Percentiles rank a stretch among this genome's conserved stretches.
Conservation (phyloP, 2,888 invertebrate genomes). For the Melanophora roralis region DNA sequence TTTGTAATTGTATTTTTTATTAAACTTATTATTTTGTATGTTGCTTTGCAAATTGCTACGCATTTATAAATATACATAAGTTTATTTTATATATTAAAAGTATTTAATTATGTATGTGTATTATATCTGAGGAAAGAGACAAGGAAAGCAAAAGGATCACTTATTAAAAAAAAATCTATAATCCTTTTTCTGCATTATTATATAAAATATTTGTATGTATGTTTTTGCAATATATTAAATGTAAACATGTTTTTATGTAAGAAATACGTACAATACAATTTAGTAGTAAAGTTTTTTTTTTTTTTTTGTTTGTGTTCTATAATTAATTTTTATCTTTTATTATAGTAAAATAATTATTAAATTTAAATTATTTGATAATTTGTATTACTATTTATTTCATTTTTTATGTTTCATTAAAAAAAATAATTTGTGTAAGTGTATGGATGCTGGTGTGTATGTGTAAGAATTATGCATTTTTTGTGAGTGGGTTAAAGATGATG, state of each 20-base stretch:
- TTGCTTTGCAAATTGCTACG: slow-evolving; percentile 56
- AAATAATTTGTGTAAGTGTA: slow-evolving; percentile 31
- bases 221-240: slow-evolving; percentile 21
- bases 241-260: slow-evolving; percentile 11
- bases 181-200: slow-evolving; percentile 34
- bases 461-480: slow-evolving; percentile 22
- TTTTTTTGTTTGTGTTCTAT: slow-evolving; percentile 62
- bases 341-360: slow-evolving; percentile 60
- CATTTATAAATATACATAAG: slow-evolving; percentile 40
- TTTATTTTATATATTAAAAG: slow-evolving; percentile 36
- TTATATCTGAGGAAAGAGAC: slow-evolving; percentile 10
- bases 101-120: slow-evolving; percentile 38
- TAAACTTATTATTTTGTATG: slow-evolving; percentile 43
- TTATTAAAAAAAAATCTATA: slow-evolving; percentile 27
- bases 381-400: slow-evolving; percentile 27
- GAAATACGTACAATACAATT: slow-evolving; percentile 58
- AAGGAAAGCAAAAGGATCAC: slow-evolving; percentile 36
- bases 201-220: slow-evolving; percentile 33
- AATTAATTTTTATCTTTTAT: slow-evolving; percentile 45
- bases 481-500: background rate
- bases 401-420: slow-evolving; percentile 51
- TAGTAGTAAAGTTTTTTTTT: background rate
- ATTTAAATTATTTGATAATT: slow-evolving; percentile 60
- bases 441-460: slow-evolving; percentile 3
- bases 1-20: slow-evolving; percentile 18